phyloP scores from a whole-genome alignment of 2,888 invertebrate species.

The Blastobasis adustella region DNA sequence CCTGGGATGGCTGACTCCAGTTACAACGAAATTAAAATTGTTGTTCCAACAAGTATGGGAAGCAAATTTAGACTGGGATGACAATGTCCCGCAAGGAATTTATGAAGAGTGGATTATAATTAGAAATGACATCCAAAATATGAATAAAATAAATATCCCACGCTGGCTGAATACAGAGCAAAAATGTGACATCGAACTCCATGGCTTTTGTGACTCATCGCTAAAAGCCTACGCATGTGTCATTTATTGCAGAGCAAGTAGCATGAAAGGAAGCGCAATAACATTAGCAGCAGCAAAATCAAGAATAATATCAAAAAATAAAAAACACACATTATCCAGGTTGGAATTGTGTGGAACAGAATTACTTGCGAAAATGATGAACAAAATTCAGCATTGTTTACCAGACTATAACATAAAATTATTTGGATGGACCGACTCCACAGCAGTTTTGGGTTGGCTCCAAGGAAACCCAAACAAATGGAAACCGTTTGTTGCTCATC shows the following conservation, averaged over 20 bases:
- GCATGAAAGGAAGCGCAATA: background rate
- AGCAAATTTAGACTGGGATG: slow-evolving; percentile 8
- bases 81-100: slow-evolving; percentile 3
- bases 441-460: slow-evolving; percentile 17
- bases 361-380: too few relatives aligned
- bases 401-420: too few relatives aligned
- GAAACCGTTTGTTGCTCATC: too few relatives aligned
- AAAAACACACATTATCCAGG: background rate
- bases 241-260: slow-evolving; percentile 4
- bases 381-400: too few relatives aligned
- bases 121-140: slow-evolving; percentile 1
- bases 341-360: background rate
- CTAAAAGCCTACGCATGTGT: slow-evolving; percentile 10
- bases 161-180: slow-evolving; percentile 2
- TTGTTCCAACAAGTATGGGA: slow-evolving; percentile 1
- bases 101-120: slow-evolving; percentile 5
- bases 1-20: too few relatives aligned
- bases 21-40: slow-evolving; percentile 10
- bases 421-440: too few relatives aligned
- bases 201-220: slow-evolving; percentile 10
- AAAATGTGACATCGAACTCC: slow-evolving; percentile 5
- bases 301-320: background rate
- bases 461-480: slow-evolving; percentile 11
- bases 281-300: slow-evolving; percentile 9
- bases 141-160: slow-evolving; percentile 2